Base-by-base conservation (phyloP, 1,140 invertebrate genomes). In the Calycopis cecrops region DNA sequence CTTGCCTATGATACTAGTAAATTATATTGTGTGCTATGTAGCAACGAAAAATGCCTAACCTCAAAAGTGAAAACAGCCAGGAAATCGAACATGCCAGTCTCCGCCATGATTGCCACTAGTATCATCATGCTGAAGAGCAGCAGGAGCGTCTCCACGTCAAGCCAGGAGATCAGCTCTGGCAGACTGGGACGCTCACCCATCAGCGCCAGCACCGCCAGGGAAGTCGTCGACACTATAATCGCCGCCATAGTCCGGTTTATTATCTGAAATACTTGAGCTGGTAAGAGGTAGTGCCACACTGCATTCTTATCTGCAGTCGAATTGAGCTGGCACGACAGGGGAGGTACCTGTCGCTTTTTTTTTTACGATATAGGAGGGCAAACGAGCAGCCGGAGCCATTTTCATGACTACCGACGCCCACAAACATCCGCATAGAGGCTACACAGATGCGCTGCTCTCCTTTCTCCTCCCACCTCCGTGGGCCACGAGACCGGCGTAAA, bases 51-150 rank as follows among this genome's bases (percentile, higher is more conserved):
- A 4, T 35, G 1, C 57, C 69, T 78, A 75, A 93, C 92, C 88
- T 94, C 93, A 65, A 92, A 96, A 49, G 95, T 94, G 66, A 92
- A 90, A 3, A 96, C 93, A 8, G 96, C 94, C 35, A 95, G 81
- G 74, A 93, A 97, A 80, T 97, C 95, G 74, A 97, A 98, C 69
- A 97, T 91, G 0, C 96, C 96, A 9, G 96, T 97, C 75, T 97
- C 95, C 1, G 94, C 94, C 37, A 97, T 90, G 55, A 97, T 93
- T 0, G 94, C 93, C 0, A 98, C 96, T 0, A 97, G 81, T 4
- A 96, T 91, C 96, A 98, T 98, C 96, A 98, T 98, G 12, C 95
- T 94, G 75, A 97, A 97, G 0, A 98, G 88, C 49, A 98, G 76
- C 42, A 95, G 84, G n/a, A 97, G 69, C 0, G 96, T 97, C 70